Base-by-base conservation (phyloP, 37 sponge, comb jelly and placozoan genomes). In the Ianthella basta region DNA sequence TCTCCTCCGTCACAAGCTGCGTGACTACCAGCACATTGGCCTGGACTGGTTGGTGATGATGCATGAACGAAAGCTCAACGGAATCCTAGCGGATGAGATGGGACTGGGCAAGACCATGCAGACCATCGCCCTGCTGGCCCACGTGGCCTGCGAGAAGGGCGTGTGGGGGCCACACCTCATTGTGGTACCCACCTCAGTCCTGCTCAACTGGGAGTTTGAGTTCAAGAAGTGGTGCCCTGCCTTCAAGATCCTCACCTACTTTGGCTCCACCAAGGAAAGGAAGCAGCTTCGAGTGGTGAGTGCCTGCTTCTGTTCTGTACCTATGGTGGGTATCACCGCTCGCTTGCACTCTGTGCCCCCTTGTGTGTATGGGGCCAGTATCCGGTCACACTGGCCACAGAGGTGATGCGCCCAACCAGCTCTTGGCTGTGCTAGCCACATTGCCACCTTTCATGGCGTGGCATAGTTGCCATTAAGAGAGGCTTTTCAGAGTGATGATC, bases 161-260 rank as follows among this genome's bases (percentile, higher is more conserved):
- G 86, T 65, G 69, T 99, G 99, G 99, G 99, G 99, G 5, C 99
- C 99, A 13, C 99, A 99, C 56, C 91, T 99, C 40, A 93, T 99
- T 56, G 88, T 99, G 4, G 99, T 99, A 21, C 99, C 99, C 23
- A 99, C 99, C 15, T 94, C 95, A 10, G 99, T 99, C 50, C 84
- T 99, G 57, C 91, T 99, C 30, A 99, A 99, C 83, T 99, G 99
- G 99, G 99, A 99, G 84, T 88, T 83, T 44, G 99, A 99, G 72
- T 80, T 97, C 60, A 99, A 99, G 91, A 99, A 99, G 72, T 99
- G 99, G 99, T 95, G 97, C 30, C 99, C 99, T n/a, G 97, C 95
- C 59, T 95, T 99, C 89, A 99, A 99, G 83, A 89, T 99, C 53
- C 86, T 99, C 64, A 94, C 97, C 44, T 99, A 99, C 88, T 97